Conservation (phyloP, 1,140 invertebrate genomes). For the Caligus rogercresseyi region DNA sequence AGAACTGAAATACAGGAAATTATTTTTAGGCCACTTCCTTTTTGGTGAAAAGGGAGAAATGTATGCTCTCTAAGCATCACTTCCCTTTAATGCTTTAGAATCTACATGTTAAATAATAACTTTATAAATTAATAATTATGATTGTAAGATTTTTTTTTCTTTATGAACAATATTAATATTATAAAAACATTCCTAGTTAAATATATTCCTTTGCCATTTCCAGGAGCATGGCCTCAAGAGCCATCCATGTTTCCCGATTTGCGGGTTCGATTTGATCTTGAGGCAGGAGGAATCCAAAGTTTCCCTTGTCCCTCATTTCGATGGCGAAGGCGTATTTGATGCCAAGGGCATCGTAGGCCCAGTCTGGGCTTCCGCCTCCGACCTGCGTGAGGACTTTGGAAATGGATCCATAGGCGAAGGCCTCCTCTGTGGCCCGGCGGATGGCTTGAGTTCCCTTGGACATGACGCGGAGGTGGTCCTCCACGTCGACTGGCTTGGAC, state of each 20-base stretch:
- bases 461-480: conserved; percentile 23
- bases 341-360: conserved; percentile 41
- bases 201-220: conserved; percentile 17
- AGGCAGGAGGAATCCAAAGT: conserved; percentile 53
- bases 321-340: conserved; percentile 77
- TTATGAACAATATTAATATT: too few species aligned
- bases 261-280: conserved; percentile 46
- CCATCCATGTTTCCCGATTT: conserved; percentile 52
- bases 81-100: too few species aligned
- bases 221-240: conserved; percentile 28
- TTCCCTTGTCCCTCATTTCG: conserved; percentile 53
- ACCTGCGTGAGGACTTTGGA: conserved; percentile 24
- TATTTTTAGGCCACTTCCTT: too few species aligned
- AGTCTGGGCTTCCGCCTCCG: conserved; percentile 33
- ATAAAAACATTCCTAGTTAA: too few species aligned
- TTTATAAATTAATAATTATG: too few species aligned
- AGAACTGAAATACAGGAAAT: too few species aligned
- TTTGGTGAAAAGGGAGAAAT: too few species aligned
- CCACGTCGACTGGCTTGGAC: conserved; percentile 20
- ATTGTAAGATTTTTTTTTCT: too few species aligned
- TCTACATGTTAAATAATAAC: too few species aligned
- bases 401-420: conserved; percentile 11
- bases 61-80: too few species aligned
- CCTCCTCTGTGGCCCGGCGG: not conserved
- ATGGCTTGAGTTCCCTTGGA: conserved; percentile 22